Evolutionary conservation across 2,113 vertebrate species (phyloP).

Genomic region (Balaeniceps rex): DNA sequence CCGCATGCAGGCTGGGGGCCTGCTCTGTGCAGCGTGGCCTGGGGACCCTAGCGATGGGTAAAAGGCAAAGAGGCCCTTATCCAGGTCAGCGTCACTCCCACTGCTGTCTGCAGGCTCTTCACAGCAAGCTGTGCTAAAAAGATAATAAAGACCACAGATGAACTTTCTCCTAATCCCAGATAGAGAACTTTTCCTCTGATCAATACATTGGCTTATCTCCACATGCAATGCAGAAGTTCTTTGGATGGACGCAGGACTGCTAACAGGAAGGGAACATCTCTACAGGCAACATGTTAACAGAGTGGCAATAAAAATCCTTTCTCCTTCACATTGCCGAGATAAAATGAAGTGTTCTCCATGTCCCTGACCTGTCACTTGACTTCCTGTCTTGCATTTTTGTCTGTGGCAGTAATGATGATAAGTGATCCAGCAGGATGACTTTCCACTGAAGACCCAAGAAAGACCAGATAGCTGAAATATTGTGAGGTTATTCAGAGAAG

Average conservation of each 20-base stretch:
- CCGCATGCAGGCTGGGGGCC: too few species aligned
- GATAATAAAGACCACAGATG: neutral
- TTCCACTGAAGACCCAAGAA: neutral
- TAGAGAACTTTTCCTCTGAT: neutral
- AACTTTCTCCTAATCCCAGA: neutral
- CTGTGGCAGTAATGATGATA: neutral
- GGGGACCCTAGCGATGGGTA: neutral
- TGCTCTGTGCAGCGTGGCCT: neutral
- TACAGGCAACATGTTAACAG: neutral
- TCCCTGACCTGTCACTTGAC: neutral
- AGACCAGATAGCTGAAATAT: neutral
- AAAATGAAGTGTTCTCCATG: neutral
- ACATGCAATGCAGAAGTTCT: neutral
- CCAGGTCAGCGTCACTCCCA: neutral
- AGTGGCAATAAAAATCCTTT: neutral
- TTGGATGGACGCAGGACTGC: neutral
- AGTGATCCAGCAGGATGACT: neutral
- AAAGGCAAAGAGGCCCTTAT: neutral
- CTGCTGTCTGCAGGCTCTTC: neutral
- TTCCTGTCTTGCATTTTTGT: neutral
- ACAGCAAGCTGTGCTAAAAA: neutral
- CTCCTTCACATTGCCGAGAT: neutral
- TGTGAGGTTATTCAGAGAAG: neutral
- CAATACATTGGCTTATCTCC: neutral
- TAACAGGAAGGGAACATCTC: neutral